Percentiles rank a stretch among this genome's conserved stretches.
These are phyloP conservation scores for Garrulus glandarius DNA, from an alignment of 2,797 vertebrate species.

Conservation along the genomic window DNA sequence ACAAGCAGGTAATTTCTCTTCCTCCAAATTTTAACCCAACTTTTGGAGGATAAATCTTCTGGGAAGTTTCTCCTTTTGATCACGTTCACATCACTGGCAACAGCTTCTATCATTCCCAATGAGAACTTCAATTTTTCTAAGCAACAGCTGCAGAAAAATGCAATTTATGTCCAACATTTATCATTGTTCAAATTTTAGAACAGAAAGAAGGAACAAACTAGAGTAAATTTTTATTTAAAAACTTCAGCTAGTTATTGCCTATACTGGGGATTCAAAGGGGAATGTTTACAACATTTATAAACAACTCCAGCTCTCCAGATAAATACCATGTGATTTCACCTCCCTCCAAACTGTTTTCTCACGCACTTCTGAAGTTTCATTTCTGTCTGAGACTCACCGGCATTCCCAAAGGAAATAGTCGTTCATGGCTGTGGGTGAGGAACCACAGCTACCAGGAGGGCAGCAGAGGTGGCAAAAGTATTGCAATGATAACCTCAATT, in stretches of 20 bases:
- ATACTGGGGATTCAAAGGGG: neutral
- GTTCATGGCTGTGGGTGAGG: neutral
- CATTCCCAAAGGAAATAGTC: neutral
- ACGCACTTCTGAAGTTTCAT: neutral
- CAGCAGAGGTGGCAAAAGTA: neutral
- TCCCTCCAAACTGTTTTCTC: conserved; percentile 20
- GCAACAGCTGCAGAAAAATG: neutral
- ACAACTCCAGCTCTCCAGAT: conserved; percentile 17
- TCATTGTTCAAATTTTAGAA: neutral
- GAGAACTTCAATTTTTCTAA: neutral
- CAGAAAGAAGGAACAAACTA: neutral
- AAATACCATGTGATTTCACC: conserved; percentile 13
- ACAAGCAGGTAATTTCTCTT: neutral
- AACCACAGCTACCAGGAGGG: neutral
- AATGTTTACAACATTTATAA: conserved; percentile 10
- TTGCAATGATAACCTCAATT: neutral
- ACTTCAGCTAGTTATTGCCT: neutral
- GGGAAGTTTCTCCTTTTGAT: neutral
- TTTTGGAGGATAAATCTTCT: neutral
- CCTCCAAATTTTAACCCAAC: neutral
- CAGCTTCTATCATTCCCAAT: neutral
- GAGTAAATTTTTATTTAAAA: neutral
- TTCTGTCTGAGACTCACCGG: neutral
- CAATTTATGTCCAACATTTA: neutral
- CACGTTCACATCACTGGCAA: neutral